phyloP scores from a whole-genome alignment of 2,888 invertebrate species.

The Bhutanitis thaidina region DNA sequence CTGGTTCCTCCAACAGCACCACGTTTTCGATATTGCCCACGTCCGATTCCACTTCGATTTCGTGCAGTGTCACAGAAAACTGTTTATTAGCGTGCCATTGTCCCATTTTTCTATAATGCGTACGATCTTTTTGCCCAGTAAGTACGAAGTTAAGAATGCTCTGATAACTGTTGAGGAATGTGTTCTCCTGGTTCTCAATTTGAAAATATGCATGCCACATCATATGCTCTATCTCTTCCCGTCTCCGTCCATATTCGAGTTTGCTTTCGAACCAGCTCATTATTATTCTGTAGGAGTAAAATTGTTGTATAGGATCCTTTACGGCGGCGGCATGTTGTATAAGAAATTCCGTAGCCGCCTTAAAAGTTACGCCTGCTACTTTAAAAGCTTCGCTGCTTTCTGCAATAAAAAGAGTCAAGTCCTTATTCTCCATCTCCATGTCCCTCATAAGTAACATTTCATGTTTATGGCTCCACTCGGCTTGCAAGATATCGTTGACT shows the following conservation, averaged over 20 bases:
- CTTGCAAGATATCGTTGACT: constrained; percentile 73
- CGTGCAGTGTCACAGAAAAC: constrained; percentile 56
- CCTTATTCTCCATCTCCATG: constrained; percentile 49
- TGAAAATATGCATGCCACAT: constrained; percentile 72
- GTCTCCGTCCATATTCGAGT: constrained; percentile 53
- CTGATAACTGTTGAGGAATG: constrained; percentile 54
- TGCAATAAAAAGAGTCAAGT: constrained; percentile 74
- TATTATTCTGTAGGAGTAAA: constrained; percentile 70
- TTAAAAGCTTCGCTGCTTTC: constrained; percentile 82
- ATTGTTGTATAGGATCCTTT: constrained; percentile 62
- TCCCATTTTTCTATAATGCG: constrained; percentile 49
- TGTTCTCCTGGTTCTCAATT: constrained; percentile 40
- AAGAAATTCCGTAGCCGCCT: constrained; percentile 82
- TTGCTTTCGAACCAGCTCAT: constrained; percentile 72
- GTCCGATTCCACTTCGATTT: constrained; percentile 69
- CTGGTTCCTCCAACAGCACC: constrained; percentile 55
- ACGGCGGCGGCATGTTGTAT: constrained; percentile 77
- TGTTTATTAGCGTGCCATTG: constrained; percentile 48
- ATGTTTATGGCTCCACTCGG: constrained; percentile 77
- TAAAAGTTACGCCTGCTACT: constrained; percentile 80
- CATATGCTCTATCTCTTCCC: constrained; percentile 65
- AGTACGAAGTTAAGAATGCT: constrained; percentile 59
- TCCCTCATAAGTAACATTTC: constrained; percentile 52
- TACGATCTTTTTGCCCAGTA: constrained; percentile 56
- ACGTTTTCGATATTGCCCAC: constrained; percentile 64